Percentiles rank a stretch among this genome's conserved stretches.
phyloP scores from a whole-genome alignment of 2,113 vertebrate genomes.

The Hyaena hyaena region DNA sequence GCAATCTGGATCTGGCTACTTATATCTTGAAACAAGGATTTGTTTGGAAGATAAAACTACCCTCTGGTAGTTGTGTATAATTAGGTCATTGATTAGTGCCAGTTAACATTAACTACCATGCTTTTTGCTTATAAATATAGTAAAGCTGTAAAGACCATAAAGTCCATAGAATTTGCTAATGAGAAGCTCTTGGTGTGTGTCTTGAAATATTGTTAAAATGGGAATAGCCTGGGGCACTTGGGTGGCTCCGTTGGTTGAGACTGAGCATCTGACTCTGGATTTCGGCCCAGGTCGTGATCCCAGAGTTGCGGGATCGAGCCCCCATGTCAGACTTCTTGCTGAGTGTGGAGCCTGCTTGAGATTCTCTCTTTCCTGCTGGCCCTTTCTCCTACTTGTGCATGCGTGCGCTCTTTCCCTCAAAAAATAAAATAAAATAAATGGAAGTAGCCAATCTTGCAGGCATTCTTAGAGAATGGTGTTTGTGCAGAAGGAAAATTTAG shows the following conservation, averaged over 20 bases:
- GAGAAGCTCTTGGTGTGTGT: not conserved
- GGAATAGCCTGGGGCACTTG: not conserved
- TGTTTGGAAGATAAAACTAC: not conserved
- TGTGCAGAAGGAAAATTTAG: constrained; percentile 25
- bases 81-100: not conserved
- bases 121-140: not conserved
- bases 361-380: no score
- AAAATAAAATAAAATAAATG: no score
- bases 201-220: not conserved
- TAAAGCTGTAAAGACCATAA: not conserved
- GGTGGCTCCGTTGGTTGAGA: no score
- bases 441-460: not conserved
- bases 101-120: not conserved
- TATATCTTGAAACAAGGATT: not conserved
- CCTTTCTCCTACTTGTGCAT: no score
- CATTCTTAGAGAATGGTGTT: not conserved
- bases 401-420: no score
- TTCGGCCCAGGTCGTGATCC: no score
- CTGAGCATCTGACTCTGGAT: no score
- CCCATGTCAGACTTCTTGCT: no score
- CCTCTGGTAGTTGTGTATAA: not conserved
- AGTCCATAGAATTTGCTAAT: not conserved
- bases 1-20: constrained; percentile 23
- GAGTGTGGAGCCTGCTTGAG: no score
- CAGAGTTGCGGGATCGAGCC: no score